A percentile compares a stretch with the other conserved stretches of the same genome.
Conservation (phyloP, 2,888 invertebrate species). For the Ariolimax columbianus region DNA sequence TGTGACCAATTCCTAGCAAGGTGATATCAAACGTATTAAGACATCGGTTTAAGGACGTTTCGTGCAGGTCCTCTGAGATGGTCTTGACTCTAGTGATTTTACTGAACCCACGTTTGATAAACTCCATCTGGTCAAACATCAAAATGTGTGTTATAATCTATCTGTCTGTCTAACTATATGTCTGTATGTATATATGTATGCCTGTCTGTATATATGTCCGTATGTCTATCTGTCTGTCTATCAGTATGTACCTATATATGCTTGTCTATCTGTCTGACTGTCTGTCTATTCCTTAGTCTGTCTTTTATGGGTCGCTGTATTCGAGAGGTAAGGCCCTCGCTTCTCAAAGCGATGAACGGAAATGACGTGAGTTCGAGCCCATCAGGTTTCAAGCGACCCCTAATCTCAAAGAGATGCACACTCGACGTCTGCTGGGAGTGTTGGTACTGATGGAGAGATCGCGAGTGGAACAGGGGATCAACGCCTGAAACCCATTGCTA, state of each 20-base stretch:
- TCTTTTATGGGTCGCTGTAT: neutral
- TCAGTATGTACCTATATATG: neutral
- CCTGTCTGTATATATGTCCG: neutral
- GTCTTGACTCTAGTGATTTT: constrained; percentile 71
- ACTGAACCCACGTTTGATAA: constrained; percentile 58
- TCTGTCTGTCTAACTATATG: neutral
- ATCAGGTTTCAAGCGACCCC: too few species aligned
- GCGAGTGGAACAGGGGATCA: too few species aligned
- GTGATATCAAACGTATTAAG: constrained; percentile 91
- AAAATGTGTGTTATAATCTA: neutral
- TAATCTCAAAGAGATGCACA: too few species aligned
- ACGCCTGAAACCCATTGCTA: too few species aligned
- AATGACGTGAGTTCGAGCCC: too few species aligned
- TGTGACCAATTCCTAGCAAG: constrained; percentile 93
- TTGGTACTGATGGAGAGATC: too few species aligned
- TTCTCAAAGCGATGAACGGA: too few species aligned
- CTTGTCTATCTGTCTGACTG: neutral
- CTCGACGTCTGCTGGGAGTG: too few species aligned
- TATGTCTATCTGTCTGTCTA: neutral
- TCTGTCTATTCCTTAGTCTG: neutral
- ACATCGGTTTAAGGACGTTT: constrained; percentile 81
- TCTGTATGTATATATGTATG: neutral
- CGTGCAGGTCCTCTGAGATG: constrained; percentile 68
- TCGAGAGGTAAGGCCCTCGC: too few species aligned
- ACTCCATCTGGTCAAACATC: constrained; percentile 54